phyloP scores from a whole-genome alignment of 2,888 invertebrate genomes.

The Melieria picta region DNA sequence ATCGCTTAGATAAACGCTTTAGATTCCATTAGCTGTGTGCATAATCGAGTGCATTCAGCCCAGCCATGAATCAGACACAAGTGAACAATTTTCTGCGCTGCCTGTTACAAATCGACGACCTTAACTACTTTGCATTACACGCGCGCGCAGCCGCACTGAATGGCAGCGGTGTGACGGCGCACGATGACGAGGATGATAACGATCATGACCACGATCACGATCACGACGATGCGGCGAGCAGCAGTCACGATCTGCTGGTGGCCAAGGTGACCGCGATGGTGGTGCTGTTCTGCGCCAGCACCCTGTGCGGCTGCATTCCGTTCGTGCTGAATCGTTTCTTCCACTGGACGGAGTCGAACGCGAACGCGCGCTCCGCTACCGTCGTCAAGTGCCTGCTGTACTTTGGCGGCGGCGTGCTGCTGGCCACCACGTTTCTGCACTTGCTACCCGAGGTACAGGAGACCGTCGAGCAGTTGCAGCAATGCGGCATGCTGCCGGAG shows the following conservation, averaged over 20 bases:
- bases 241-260: constrained; percentile 68
- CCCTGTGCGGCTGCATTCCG: constrained; percentile 79
- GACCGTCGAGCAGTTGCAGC: constrained; percentile 72
- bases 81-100: constrained; percentile 29
- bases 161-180: background rate
- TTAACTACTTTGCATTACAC: constrained; percentile 30
- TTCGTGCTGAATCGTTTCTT: constrained; percentile 75
- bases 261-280: constrained; percentile 85
- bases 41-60: background rate
- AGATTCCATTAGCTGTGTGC: no score
- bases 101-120: constrained; percentile 28
- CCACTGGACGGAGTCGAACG: constrained; percentile 68
- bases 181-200: background rate
- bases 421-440: constrained; percentile 84
- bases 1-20: no score
- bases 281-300: constrained; percentile 79
- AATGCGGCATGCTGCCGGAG: constrained; percentile 63
- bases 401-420: constrained; percentile 86
- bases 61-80: constrained; percentile 27
- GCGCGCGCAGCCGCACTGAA: background rate
- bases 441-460: constrained; percentile 82
- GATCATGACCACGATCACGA: constrained; percentile 16
- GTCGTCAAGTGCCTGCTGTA: constrained; percentile 74
- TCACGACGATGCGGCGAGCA: constrained; percentile 49
- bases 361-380: constrained; percentile 57